These are phyloP conservation scores for Chironex yamaguchii DNA, from an alignment of 30 jellyfish, hydroid and myxozoan species.

Conservation along the genomic window DNA sequence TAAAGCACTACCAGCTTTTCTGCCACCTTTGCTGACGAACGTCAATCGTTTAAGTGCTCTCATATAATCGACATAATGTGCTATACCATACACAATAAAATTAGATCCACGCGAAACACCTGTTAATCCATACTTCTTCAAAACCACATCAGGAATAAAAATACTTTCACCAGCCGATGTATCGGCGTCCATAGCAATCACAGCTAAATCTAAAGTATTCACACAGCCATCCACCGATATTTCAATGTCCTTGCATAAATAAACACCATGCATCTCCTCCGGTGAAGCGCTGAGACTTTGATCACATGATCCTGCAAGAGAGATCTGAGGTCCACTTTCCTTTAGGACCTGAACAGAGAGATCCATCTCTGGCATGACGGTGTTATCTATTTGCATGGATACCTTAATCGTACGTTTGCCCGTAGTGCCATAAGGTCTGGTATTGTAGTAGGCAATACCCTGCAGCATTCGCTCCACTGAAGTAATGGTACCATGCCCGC, in stretches of 20 bases:
- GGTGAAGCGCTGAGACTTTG: neutral
- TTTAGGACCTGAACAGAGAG: conserved; percentile 40
- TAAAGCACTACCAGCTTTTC: neutral
- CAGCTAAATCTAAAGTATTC: conserved; percentile 55
- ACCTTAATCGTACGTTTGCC: conserved; percentile 37
- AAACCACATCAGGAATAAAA: conserved; percentile 21
- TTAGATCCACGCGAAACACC: conserved; percentile 8
- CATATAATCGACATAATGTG: conserved; percentile 28
- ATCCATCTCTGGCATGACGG: conserved; percentile 2
- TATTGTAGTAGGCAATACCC: conserved; percentile 56
- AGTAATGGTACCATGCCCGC: conserved; percentile 53
- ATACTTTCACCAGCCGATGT: conserved; percentile 24
- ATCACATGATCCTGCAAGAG: conserved; percentile 66
- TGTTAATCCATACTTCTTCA: conserved; percentile 49
- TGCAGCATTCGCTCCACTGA: conserved; percentile 34
- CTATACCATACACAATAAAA: conserved; percentile 43
- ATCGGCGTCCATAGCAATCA: conserved; percentile 58
- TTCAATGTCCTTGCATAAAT: conserved; percentile 49
- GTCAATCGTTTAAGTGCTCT: conserved; percentile 28
- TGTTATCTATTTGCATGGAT: conserved; percentile 28
- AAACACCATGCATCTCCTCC: conserved; percentile 4
- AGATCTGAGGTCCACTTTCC: conserved; percentile 37
- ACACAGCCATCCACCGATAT: conserved; percentile 64
- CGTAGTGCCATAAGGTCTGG: conserved; percentile 57
- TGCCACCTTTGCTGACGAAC: neutral